Evolutionary conservation across 2,113 vertebrate species (phyloP).

Genomic region (Burhinus bistriatus): DNA sequence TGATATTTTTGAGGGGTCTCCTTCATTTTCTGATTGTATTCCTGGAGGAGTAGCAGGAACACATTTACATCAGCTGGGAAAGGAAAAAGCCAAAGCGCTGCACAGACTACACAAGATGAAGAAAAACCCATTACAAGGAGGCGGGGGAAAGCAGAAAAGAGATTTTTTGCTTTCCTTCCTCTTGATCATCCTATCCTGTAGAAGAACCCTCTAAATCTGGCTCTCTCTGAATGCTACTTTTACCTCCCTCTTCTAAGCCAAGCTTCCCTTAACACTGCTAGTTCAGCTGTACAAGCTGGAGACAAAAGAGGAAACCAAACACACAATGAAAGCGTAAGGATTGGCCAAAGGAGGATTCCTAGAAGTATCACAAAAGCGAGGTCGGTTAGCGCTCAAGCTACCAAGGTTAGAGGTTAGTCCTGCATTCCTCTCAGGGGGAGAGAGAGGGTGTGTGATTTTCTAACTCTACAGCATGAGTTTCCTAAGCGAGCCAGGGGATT

Average conservation of each 20-base stretch:
- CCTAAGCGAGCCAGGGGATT: background rate
- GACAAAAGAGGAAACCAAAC: slow-evolving; percentile 37
- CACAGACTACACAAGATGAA: background rate
- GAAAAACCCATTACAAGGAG: background rate
- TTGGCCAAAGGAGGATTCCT: background rate
- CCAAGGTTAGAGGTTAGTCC: background rate
- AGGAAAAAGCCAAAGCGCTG: background rate
- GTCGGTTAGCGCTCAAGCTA: background rate
- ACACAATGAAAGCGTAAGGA: background rate
- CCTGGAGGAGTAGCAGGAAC: background rate
- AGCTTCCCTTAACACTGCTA: background rate
- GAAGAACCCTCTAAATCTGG: background rate
- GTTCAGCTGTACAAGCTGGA: background rate
- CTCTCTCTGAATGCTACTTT: background rate
- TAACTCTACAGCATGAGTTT: background rate
- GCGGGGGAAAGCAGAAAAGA: background rate
- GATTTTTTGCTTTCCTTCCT: slow-evolving; percentile 15
- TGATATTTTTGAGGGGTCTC: background rate
- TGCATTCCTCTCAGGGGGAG: background rate
- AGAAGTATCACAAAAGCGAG: background rate
- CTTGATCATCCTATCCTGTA: background rate
- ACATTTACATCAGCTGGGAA: background rate
- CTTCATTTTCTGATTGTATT: background rate
- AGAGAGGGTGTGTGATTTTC: background rate
- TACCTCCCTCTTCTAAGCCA: background rate